Conservation (phyloP, 2,797 vertebrate genomes). For the Corythornis leucogaster region DNA sequence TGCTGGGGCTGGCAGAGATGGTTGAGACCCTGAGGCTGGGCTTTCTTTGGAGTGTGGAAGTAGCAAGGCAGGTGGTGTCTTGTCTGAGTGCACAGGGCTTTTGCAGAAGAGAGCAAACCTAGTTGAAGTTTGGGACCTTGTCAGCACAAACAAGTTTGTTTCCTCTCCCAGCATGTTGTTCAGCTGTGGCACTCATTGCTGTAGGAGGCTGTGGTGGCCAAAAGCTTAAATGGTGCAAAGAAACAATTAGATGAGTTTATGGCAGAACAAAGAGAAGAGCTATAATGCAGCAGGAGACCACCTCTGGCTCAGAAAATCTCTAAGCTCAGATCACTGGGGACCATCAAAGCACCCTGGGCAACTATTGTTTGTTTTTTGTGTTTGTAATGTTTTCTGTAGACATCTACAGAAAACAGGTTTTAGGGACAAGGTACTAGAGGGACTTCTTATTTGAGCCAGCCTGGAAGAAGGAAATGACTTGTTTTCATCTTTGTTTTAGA, state of each 20-base stretch:
- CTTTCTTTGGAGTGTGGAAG: not conserved
- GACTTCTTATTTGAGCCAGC: not conserved
- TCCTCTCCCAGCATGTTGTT: not conserved
- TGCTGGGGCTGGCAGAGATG: not conserved
- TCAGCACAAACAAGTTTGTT: not conserved
- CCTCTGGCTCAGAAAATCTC: not conserved
- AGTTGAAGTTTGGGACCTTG: not conserved
- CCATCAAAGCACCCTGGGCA: not conserved
- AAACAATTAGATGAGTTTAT: not conserved
- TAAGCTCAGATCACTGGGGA: not conserved
- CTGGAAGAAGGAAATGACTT: not conserved
- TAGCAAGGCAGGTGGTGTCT: not conserved
- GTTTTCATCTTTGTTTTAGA: not conserved
- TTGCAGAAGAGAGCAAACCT: not conserved
- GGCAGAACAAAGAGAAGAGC: not conserved
- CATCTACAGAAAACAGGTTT: not conserved
- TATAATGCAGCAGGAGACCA: not conserved
- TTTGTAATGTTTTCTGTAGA: not conserved
- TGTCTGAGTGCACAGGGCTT: fast-evolving
- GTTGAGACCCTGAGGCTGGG: not conserved
- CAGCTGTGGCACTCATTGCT: not conserved
- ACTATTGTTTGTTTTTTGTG: not conserved
- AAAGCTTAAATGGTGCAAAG: not conserved
- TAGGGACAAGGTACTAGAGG: not conserved
- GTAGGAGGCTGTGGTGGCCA: not conserved